Base-by-base conservation (phyloP, 1,140 invertebrate genomes). In the Leptinotarsa texana region DNA sequence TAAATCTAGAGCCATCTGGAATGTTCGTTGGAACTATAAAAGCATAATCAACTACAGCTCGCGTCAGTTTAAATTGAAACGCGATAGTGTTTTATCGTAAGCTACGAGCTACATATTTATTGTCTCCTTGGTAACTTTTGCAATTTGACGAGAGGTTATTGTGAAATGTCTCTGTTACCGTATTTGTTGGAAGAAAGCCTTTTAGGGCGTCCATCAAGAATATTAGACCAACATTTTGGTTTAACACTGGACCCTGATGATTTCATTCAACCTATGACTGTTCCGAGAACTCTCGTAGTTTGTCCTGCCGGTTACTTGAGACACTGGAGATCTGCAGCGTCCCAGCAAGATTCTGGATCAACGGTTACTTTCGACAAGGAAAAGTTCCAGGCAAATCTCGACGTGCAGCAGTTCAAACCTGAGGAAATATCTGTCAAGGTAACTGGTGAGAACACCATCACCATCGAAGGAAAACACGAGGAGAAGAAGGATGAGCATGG, bases 401-500 rank as follows among this genome's bases (percentile, higher is more conserved):
- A 97, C 82, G 93, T 97, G 1, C 91, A 94, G 57, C 94, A 96
- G 78, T 97, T 97, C 83, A 86, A 90, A 49, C 94, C 95, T 0
- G 91, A 93, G 63, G 95, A 97, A 83, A 91, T 97, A 13, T 88
- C 89, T 6, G 94, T 97, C 1, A 95, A 94, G 82, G 89, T 90
- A 0, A 93, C 92, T 0, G 89, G 91, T 3, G 93, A 94, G 68
- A 91, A 91, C 63, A 88, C 85, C 5, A 86, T 94, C 1, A 82
- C 92, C 2, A 87, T 94, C 2, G 90, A 93, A 77, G 92, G 90
- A 3, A 94, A 93, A 80, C 93, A 94, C 71, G 91, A 94, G 77
- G 92, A 94, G 80, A 92, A 92, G 69, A 85, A 90, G 69, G 93
- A 94, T 69, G 89, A 92, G 47, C 92, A 94, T 75, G 93, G 93